These are phyloP conservation scores for Cerceris rybyensis DNA, from an alignment of 2,888 invertebrate genomes.

Conservation along the genomic window DNA sequence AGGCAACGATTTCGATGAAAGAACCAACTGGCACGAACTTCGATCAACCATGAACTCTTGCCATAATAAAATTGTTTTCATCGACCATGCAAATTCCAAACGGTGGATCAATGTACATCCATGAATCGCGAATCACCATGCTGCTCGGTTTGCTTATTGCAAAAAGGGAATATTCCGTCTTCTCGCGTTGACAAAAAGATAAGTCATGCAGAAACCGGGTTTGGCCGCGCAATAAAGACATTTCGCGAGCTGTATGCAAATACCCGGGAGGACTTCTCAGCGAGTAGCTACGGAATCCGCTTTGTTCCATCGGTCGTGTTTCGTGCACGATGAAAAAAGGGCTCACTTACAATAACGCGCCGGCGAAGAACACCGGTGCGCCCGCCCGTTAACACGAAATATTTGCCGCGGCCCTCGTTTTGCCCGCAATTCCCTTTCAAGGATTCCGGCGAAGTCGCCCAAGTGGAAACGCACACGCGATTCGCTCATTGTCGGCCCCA, in stretches of 20 bases:
- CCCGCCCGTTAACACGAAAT: slow-evolving; percentile 34
- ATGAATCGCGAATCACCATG: background rate
- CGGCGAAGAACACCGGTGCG: slow-evolving; percentile 24
- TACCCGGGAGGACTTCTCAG: slow-evolving; percentile 37
- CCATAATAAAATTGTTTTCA: background rate
- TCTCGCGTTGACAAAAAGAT: slow-evolving; percentile 31
- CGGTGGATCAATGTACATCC: background rate
- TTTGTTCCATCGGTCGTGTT: slow-evolving; percentile 31
- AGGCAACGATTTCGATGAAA: background rate
- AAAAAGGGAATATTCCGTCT: slow-evolving; percentile 21
- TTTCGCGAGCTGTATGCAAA: slow-evolving; percentile 54
- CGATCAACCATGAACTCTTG: background rate
- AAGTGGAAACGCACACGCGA: slow-evolving; percentile 46
- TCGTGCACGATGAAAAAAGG: background rate
- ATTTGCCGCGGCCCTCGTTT: slow-evolving; percentile 2
- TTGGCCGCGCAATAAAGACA: slow-evolving; percentile 43
- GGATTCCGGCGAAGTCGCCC: slow-evolving; percentile 3
- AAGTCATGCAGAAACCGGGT: slow-evolving; percentile 47
- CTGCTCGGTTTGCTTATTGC: background rate
- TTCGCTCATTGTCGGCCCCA: slow-evolving; percentile 36
- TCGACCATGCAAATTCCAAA: background rate
- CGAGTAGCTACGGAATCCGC: slow-evolving; percentile 29
- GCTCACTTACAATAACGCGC: slow-evolving; percentile 38
- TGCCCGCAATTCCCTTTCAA: slow-evolving; percentile 12
- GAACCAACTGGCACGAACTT: slow-evolving; percentile 13